These are phyloP conservation scores for Drosophila insularis DNA, from an alignment of 1,140 invertebrate genomes.

Conservation along the genomic window DNA sequence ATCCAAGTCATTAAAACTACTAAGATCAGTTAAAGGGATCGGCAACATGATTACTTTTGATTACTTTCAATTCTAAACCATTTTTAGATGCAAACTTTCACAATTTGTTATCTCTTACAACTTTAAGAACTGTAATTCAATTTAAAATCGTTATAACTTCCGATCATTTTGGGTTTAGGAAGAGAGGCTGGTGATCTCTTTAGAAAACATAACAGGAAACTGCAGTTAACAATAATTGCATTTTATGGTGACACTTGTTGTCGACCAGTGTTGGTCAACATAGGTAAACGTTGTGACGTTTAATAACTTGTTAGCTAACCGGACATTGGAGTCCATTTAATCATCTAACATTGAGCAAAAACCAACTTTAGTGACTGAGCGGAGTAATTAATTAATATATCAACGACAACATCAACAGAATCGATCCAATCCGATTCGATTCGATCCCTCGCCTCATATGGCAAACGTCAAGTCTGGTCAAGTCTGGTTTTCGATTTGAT, in stretches of 20 bases:
- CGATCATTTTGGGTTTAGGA: not conserved
- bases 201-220: too few relatives aligned
- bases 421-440: not conserved
- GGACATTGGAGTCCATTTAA: not conserved
- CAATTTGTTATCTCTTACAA: too few relatives aligned
- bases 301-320: not conserved
- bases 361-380: not conserved
- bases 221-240: not conserved
- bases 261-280: not conserved
- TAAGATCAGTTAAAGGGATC: too few relatives aligned
- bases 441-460: not conserved
- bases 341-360: constrained; percentile 5
- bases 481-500: constrained; percentile 4
- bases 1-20: not conserved
- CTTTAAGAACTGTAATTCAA: not conserved
- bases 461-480: not conserved
- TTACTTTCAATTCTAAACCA: too few relatives aligned
- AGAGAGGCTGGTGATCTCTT: too few relatives aligned
- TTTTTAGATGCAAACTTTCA: too few relatives aligned
- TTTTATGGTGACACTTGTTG: not conserved
- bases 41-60: too few relatives aligned
- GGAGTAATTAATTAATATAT: constrained; percentile 1
- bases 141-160: not conserved
- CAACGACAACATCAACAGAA: constrained; percentile 6
- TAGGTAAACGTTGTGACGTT: not conserved